Base-by-base conservation (phyloP, 2,113 vertebrate genomes). In the Sarotherodon lohbergeri region DNA sequence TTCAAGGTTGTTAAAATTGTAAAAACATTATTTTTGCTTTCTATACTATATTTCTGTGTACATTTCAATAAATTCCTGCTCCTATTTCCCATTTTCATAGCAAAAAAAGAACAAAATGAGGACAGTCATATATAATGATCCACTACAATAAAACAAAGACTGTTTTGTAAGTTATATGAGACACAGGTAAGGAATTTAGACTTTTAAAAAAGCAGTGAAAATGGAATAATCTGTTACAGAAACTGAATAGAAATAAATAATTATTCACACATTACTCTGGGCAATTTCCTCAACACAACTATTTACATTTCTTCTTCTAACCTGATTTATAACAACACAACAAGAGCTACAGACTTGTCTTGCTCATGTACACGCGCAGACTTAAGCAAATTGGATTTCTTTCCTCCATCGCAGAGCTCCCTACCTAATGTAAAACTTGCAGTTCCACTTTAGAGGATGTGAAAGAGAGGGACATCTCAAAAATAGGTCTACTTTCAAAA, bases 311-410 rank as follows among this genome's bases (percentile, higher is more conserved):
- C 46, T 12, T 78, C 71, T 78, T 78, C 73, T 78, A 78, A 34
- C 73, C 46, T 52, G 73, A 78, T 78, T 78, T 34, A 32, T 52
- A 78, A 34, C 24, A 76, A 32, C 71, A 76, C 71, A 76, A 76
- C 73, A 78, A 71, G 43, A 82, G 48, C 57, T 71, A 80, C 48
- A 82, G n/a, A 71, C 82, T 82, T 86, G 50, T 29, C 87, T 91
- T 27, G 9, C 39, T 71, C 57, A 29, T 46, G 12, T n/a, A 78
- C 27, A 82, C 4, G 57, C 29, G 7, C 52, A 85, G 54, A 61
- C 46, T 73, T 61, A 41, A 82, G 34, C 48, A 80, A 87, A 85
- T 83, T 81, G 55, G 83, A 86, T 90, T 91, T 34, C 13, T 52
- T 87, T 73, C 12, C 52, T 41, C 34, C 41, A 59, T 34, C 50